phyloP scores from a whole-genome alignment of 2,113 vertebrate genomes.

The Pluvialis apricaria region DNA sequence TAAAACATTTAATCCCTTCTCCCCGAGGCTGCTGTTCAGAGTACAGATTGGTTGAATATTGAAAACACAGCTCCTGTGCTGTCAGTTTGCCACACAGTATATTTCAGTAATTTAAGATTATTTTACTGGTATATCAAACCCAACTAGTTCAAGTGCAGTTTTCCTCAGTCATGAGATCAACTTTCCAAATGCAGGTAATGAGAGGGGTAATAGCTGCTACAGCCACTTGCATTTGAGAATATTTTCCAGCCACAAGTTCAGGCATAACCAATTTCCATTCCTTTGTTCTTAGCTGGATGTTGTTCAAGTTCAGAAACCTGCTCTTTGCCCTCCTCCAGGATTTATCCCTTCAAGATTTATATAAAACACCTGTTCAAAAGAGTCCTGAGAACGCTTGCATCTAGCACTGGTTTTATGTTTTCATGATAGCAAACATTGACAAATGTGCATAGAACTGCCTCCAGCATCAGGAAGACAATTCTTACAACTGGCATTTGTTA shows the following conservation, averaged over 20 bases:
- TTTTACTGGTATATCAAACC: neutral
- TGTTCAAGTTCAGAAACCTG: neutral
- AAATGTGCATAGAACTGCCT: neutral
- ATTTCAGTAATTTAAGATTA: neutral
- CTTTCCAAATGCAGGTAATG: neutral
- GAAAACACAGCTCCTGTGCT: neutral
- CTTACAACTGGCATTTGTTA: neutral
- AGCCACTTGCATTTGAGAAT: neutral
- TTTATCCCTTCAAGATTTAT: neutral
- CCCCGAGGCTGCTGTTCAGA: neutral
- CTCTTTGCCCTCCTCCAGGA: neutral
- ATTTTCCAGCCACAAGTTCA: neutral
- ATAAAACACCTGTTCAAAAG: neutral
- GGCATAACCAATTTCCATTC: neutral
- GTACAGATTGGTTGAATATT: neutral
- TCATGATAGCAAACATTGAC: neutral
- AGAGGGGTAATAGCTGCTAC: neutral
- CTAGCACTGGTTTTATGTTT: neutral
- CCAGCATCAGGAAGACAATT: neutral
- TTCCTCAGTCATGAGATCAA: neutral
- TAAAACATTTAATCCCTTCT: neutral
- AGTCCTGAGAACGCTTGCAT: neutral
- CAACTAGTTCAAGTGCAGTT: neutral
- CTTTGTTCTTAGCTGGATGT: neutral
- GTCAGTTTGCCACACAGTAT: neutral